Base-by-base conservation (phyloP, 2,797 vertebrate species). In the Octomys mimax region DNA sequence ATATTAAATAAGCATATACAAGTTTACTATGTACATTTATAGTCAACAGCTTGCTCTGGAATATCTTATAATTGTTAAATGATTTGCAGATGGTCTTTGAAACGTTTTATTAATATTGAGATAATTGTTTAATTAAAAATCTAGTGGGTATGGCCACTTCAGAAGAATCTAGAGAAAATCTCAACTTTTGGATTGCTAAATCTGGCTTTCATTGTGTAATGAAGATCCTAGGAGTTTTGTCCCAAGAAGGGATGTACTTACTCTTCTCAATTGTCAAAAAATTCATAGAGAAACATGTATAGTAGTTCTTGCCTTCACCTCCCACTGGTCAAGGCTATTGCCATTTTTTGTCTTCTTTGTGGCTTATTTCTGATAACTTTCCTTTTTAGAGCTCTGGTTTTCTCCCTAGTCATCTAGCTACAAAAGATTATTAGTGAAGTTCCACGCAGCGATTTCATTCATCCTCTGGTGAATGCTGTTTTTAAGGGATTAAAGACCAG, bases 71-170 rank as follows among this genome's bases (percentile, higher is more conserved):
- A 98, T 96, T 98, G 98, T 97, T 96, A 98, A 97, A 96, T 96
- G 96, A 97, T 98, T 98, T 98, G 98, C 97, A 97, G 95, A 95
- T 59, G 95, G 92, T 97, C 95, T 97, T 98, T 86, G n/a, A 89
- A 96, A 97, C 97, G 96, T 95, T 98, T 98, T 98, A 96, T 97
- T 92, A 95, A 96, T 98, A 98, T 97, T 97, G 97, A 98, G 95
- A 89, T 96, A 97, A 97, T 97, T 98, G 90, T 92, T 98, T 98
- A 98, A 98, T 79, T 26, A 96, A 98, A 26, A 26, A 64, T 93
- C 97, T 98, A 97, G 97, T 97, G 96, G 78, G 94, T 96, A 97
- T 95, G 95, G 94, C 96, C 97, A 97, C 91, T 97, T 98, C 96
- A 97, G 92, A 97, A 94, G 87, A 98, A 86, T 93, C 96, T 89